Conservation (phyloP, 2,797 vertebrate species). For the Halcyon badia region DNA sequence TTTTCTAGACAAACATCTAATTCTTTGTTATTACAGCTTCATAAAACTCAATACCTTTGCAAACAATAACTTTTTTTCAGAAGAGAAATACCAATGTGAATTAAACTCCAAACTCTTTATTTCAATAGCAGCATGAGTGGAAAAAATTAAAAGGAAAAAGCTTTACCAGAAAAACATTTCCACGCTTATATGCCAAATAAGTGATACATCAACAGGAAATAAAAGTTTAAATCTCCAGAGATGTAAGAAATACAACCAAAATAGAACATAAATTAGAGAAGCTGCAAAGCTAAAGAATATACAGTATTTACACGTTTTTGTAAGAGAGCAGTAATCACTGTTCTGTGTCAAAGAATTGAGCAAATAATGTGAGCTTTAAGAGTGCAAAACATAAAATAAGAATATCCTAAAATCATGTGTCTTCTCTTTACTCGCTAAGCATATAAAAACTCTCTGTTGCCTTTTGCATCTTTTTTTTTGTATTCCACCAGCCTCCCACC, state of each 20-base stretch:
- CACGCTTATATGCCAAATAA: not conserved
- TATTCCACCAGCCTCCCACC: not conserved
- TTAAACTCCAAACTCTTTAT: not conserved
- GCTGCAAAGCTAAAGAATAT: not conserved
- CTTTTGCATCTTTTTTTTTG: not conserved
- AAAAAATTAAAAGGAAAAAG: not conserved
- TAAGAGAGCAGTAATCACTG: not conserved
- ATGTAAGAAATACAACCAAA: not conserved
- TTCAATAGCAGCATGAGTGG: not conserved
- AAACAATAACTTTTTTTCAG: not conserved
- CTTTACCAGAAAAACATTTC: not conserved
- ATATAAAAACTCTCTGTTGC: not conserved
- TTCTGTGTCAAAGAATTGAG: not conserved
- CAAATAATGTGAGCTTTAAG: not conserved
- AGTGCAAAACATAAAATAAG: not conserved
- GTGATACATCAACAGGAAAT: not conserved
- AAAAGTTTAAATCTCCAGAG: not conserved
- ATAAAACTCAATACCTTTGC: not conserved
- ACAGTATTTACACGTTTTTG: not conserved
- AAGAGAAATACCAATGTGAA: not conserved
- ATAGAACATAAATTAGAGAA: not conserved
- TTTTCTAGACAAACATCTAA: not conserved
- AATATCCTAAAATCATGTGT: not conserved
- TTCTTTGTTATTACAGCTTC: not conserved
- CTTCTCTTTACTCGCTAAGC: not conserved